Evolutionary conservation across 92 coral and sea anemone genomes (phyloP).

Genomic region (Epizoanthus stellaris): DNA sequence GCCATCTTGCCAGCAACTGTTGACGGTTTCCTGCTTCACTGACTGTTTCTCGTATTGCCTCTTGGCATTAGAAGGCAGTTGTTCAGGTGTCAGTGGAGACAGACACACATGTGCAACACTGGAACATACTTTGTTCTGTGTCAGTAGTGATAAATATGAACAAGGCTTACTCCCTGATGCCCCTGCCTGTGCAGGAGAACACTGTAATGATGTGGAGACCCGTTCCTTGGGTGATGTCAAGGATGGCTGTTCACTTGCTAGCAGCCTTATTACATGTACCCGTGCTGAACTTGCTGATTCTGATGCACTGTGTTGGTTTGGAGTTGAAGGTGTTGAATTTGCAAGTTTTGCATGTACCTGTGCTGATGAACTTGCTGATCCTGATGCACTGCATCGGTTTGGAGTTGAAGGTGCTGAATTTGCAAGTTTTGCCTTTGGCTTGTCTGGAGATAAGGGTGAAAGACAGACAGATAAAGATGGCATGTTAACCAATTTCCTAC

Average conservation of each 20-base stretch:
- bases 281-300: neutral
- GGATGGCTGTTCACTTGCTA: neutral
- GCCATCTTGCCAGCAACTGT: neutral
- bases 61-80: constrained; percentile 14
- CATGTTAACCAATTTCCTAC: neutral
- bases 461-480: neutral
- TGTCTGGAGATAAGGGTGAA: neutral
- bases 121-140: neutral
- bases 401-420: neutral
- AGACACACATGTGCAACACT: constrained; percentile 15
- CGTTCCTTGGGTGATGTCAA: neutral
- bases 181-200: neutral
- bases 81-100: constrained; percentile 8
- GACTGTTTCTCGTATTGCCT: constrained; percentile 6
- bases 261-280: neutral
- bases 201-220: neutral
- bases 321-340: neutral
- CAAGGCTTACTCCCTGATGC: neutral
- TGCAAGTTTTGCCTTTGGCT: neutral
- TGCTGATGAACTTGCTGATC: neutral
- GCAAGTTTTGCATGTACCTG: neutral
- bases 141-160: neutral
- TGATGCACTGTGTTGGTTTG: neutral
- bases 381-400: neutral
- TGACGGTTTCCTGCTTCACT: neutral